A percentile compares a stretch with the other conserved stretches of the same genome.
phyloP scores from a whole-genome alignment of 2,888 invertebrate species.

The Polydrusus cervinus region DNA sequence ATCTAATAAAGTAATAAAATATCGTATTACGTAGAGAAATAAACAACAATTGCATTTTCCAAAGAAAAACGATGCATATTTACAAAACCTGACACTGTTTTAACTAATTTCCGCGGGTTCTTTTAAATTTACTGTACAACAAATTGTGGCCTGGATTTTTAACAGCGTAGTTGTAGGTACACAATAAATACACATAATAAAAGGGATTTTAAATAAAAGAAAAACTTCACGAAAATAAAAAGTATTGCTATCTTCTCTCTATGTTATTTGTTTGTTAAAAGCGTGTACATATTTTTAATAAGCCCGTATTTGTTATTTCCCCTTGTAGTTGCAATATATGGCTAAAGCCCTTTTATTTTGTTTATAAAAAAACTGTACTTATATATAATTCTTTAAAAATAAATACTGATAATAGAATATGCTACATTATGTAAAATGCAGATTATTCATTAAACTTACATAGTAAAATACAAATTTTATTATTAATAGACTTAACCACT shows the following conservation, averaged over 20 bases:
- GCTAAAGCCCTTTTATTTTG: too few species aligned
- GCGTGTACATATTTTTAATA: neutral
- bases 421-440: too few species aligned
- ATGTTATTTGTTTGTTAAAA: neutral
- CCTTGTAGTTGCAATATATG: too few species aligned
- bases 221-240: conserved; percentile 9
- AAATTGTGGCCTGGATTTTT: neutral
- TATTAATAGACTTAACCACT: too few species aligned
- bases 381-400: too few species aligned
- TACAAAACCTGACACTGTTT: neutral
- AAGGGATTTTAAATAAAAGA: conserved; percentile 14
- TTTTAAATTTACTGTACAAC: neutral
- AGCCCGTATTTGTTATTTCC: too few species aligned
- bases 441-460: too few species aligned
- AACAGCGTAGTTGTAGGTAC: neutral
- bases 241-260: conserved; percentile 2
- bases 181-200: conserved; percentile 1
- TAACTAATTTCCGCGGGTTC: too few species aligned
- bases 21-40: neutral
- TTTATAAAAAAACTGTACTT: too few species aligned
- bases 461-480: too few species aligned
- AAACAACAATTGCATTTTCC: neutral
- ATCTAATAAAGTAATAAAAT: neutral
- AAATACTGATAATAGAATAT: too few species aligned
- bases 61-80: neutral